phyloP scores from a whole-genome alignment of 30 jellyfish, hydroid and myxozoan genomes.

The Rhopilema esculentum region DNA sequence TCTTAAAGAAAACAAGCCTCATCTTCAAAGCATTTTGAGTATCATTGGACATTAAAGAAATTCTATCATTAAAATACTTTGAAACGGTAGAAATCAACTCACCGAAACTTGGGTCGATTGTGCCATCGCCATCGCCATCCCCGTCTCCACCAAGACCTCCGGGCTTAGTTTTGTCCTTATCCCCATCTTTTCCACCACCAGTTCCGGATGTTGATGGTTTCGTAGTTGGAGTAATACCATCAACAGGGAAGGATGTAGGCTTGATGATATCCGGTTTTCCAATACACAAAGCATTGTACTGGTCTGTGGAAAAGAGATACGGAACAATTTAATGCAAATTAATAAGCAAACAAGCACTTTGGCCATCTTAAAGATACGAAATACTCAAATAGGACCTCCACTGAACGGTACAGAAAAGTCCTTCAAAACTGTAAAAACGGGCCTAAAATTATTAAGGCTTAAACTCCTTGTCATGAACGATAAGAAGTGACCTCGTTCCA shows the following conservation, averaged over 20 bases:
- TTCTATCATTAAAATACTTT: too few relatives aligned
- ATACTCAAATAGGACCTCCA: too few relatives aligned
- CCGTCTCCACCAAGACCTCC: conserved; percentile 49
- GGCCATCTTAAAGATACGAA: too few relatives aligned
- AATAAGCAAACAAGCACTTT: background rate
- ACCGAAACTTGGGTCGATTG: conserved; percentile 41
- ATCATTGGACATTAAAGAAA: too few relatives aligned
- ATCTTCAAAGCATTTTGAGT: too few relatives aligned
- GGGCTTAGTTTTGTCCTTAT: conserved; percentile 15
- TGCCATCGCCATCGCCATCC: background rate
- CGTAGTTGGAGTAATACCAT: conserved; percentile 54
- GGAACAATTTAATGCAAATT: background rate
- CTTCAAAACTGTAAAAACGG: too few relatives aligned
- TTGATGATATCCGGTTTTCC: conserved; percentile 78
- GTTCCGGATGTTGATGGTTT: conserved; percentile 62
- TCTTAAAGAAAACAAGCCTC: too few relatives aligned
- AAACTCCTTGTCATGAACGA: too few relatives aligned
- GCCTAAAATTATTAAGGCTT: too few relatives aligned
- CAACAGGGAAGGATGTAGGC: conserved; percentile 83
- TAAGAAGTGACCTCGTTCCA: too few relatives aligned
- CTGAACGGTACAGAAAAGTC: background rate
- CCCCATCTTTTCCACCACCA: conserved; percentile 46
- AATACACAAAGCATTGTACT: conserved; percentile 84
- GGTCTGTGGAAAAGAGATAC: conserved; percentile 52
- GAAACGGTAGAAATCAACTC: conserved; percentile 1